Evolutionary conservation across 2,888 invertebrate genomes (phyloP), one percentile per base, ranked within the genome.

Genomic region (Quadroppia sp.): DNA sequence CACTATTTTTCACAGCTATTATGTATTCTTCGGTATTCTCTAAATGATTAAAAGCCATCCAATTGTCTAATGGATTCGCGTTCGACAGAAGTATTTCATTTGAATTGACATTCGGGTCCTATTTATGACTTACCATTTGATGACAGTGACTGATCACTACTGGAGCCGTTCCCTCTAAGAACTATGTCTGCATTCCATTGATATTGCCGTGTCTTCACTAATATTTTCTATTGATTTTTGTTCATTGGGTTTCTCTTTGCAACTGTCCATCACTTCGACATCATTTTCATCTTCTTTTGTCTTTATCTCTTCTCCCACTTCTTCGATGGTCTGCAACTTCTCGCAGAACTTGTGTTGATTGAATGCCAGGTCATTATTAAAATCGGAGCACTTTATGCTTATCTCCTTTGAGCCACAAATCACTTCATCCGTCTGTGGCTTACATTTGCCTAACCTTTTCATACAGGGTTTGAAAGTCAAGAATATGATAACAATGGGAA

Each of bases 321-420:
- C 74, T n/a, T 74, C 74, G 20, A 74, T 74, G 23, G 74, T 74
- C 50, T 74, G 74, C 25, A 74, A 59, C 45, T 74, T 74, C 45
- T 74, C 74, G 25, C 56, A n/a, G n/a, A 67, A 67, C 67, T 40
- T 67, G 20, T 64, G 36, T 4, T 67, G 67, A 42, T 40, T 40
- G 2, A 36, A 40, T 23, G 40, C 67, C 20, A 67, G 11, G 11
- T 67, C 40, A 23, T 67, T 67, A 20, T 67, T 23, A 4, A 67
- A 67, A 40, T 67, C 40, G 11, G 36, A 20, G 40, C 67, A 67
- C 17, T 67, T 67, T 13, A 67, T 67, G 40, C 67, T 67, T 30
- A 67, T 67, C 67, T 67, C 67, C 40, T 67, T 67, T n/a, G n/a
- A 20, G 32, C 67, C 67, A 32, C 67, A 36, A 67, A 67, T 67